Conservation (phyloP, 2,113 vertebrate species). For the Melanotaenia duboulayi region DNA sequence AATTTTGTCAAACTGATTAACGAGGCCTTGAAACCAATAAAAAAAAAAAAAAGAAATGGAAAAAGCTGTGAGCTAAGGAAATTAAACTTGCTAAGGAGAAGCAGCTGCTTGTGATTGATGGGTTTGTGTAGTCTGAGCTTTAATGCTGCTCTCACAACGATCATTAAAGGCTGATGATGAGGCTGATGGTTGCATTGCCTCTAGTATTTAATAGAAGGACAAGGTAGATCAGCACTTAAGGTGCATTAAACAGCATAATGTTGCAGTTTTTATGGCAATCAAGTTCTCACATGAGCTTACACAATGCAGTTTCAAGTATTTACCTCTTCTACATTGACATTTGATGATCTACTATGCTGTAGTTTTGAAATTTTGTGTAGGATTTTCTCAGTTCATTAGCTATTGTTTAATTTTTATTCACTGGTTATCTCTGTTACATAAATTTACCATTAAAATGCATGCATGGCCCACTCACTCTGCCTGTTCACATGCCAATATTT, state of each 20-base stretch:
- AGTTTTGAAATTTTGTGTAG: not conserved
- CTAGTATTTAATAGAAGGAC: constrained; percentile 67
- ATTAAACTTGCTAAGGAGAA: constrained; percentile 18
- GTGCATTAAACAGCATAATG: constrained; percentile 62
- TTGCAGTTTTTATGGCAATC: constrained; percentile 46
- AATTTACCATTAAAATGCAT: constrained; percentile 45
- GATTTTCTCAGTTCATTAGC: constrained; percentile 1
- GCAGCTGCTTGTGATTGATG: constrained; percentile 32
- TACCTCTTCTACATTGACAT: no score
- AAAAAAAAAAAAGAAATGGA: not conserved
- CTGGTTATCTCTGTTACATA: constrained; percentile 12
- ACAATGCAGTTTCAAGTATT: constrained; percentile 54
- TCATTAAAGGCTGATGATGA: constrained; percentile 53
- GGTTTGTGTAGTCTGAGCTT: constrained; percentile 1
- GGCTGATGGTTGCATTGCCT: constrained; percentile 43
- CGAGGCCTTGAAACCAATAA: no score
- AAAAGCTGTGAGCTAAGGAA: constrained; percentile 2
- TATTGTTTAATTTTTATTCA: not conserved
- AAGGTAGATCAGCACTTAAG: constrained; percentile 67
- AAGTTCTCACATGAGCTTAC: constrained; percentile 38
- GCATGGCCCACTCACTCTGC: constrained; percentile 32
- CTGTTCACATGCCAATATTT: constrained; percentile 56
- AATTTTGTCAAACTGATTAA: no score
- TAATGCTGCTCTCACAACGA: constrained; percentile 58
- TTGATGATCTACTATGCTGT: not conserved